A percentile compares a stretch with the other conserved stretches of the same genome.
Conservation (phyloP, 2,888 invertebrate species). For the Epinotia bilunana region DNA sequence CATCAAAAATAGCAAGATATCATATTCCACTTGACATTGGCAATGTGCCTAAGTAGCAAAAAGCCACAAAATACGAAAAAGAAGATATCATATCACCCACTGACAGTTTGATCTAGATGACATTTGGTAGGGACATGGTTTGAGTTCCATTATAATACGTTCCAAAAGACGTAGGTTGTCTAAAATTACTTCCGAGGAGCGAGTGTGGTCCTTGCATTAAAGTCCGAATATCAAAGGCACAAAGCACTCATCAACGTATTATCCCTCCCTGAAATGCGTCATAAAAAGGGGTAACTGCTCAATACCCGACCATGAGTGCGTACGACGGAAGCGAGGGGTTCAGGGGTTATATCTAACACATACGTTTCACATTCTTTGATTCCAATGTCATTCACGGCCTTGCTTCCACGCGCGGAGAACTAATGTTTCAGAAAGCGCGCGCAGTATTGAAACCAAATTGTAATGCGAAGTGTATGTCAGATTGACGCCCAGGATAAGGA, state of each 20-base stretch:
- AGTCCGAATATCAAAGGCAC: not conserved
- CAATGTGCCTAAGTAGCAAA: too few species aligned
- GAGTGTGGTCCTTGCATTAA: not conserved
- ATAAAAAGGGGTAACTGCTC: conserved; percentile 4
- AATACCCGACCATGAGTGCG: not conserved
- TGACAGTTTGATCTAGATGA: too few species aligned
- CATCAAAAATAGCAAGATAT: too few species aligned
- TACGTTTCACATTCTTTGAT: not conserved
- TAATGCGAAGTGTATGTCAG: not conserved
- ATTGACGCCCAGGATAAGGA: not conserved
- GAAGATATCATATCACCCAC: too few species aligned
- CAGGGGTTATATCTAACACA: not conserved
- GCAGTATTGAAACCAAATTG: not conserved
- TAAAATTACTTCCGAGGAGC: not conserved
- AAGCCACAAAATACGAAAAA: too few species aligned
- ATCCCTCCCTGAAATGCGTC: not conserved
- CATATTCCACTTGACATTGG: too few species aligned
- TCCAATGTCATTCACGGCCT: not conserved
- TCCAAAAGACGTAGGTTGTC: not conserved
- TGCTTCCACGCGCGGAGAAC: too few species aligned
- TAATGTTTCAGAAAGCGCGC: too few species aligned
- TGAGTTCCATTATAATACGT: too few species aligned
- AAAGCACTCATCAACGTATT: conserved; percentile 7
- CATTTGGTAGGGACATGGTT: too few species aligned
- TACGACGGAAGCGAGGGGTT: conserved; percentile 6